A percentile compares a stretch with the other conserved stretches of the same genome.
These are phyloP conservation scores for Xestobium rufovillosum DNA, from an alignment of 2,888 invertebrate genomes.

Conservation along the genomic window DNA sequence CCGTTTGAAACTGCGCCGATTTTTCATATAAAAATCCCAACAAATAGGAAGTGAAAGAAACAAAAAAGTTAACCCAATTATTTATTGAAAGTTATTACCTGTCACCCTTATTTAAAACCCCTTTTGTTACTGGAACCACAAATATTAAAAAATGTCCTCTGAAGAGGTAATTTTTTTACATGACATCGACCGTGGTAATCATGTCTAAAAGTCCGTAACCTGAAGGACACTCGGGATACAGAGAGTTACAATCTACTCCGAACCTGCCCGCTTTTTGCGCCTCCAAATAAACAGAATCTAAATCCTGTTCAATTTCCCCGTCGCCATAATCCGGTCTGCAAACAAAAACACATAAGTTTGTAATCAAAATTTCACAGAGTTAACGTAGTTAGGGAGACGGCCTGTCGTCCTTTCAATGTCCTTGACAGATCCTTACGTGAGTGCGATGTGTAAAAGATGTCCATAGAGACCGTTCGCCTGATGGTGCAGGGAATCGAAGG, in stretches of 20 bases:
- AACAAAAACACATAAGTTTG: conserved; percentile 21
- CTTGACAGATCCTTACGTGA: conserved; percentile 54
- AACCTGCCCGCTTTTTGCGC: conserved; percentile 57
- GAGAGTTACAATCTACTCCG: conserved; percentile 54
- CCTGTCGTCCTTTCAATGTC: conserved; percentile 7
- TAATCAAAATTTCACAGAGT: background rate
- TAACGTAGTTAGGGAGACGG: background rate
- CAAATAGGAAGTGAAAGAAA: too few species aligned
- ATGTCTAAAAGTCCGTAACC: conserved; percentile 57
- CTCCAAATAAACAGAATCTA: conserved; percentile 50
- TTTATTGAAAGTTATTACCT: too few species aligned
- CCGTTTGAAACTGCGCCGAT: too few species aligned
- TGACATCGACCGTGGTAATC: conserved; percentile 38
- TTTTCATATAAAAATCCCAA: too few species aligned
- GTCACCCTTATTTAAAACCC: too few species aligned
- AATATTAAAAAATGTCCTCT: too few species aligned
- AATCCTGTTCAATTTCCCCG: conserved; percentile 42
- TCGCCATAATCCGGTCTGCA: conserved; percentile 53
- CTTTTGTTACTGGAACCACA: too few species aligned
- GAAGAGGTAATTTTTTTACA: background rate
- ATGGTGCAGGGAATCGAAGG: conserved; percentile 59
- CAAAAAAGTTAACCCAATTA: too few species aligned
- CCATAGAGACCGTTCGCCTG: conserved; percentile 59
- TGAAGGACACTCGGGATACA: conserved; percentile 56
- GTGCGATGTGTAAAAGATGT: conserved; percentile 65